phyloP scores from a whole-genome alignment of 2,797 vertebrate species.

The Leucoraja ocellata region DNA sequence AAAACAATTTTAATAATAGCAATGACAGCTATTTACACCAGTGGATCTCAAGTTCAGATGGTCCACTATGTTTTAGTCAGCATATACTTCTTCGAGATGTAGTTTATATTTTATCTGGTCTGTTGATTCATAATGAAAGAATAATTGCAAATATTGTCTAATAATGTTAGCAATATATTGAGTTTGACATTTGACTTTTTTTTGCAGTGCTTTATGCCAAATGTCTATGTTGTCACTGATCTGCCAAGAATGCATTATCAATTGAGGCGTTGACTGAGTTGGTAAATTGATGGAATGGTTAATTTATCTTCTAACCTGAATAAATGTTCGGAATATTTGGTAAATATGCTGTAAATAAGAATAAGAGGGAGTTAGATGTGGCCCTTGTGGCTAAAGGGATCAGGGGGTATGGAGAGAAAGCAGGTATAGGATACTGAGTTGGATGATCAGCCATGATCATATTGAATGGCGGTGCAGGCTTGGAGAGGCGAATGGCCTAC shows the following conservation, averaged over 20 bases:
- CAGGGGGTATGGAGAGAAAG: too few relatives aligned
- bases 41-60: neutral
- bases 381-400: too few relatives aligned
- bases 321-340: neutral
- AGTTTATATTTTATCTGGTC: neutral
- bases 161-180: neutral
- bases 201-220: neutral
- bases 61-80: neutral
- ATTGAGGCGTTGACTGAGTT: too few relatives aligned
- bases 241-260: neutral
- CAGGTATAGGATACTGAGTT: too few relatives aligned
- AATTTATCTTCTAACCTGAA: neutral
- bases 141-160: neutral
- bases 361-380: too few relatives aligned
- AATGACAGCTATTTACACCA: neutral
- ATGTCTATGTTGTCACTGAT: neutral
- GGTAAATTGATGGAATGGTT: too few relatives aligned
- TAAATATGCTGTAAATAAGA: neutral
- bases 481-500: too few relatives aligned
- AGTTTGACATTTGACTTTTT: neutral
- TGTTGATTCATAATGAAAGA: neutral
- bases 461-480: too few relatives aligned
- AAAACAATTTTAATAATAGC: neutral
- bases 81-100: neutral
- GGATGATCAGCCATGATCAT: too few relatives aligned